Base-by-base conservation (phyloP, 2,797 vertebrate species). In the Antennarius maculatus region DNA sequence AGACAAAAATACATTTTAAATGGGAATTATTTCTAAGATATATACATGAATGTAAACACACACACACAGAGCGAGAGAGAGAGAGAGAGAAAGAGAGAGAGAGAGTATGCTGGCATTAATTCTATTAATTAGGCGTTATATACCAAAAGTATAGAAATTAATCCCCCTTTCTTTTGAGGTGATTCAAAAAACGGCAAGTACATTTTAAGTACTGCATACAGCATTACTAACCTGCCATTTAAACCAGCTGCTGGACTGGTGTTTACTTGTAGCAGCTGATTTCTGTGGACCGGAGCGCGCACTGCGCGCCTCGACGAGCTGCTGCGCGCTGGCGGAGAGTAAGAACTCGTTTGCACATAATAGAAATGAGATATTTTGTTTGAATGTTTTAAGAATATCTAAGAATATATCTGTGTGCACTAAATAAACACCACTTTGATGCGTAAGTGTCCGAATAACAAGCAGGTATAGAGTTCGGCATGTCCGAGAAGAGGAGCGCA, bases 401-500 rank as follows among this genome's bases (percentile, higher is more conserved):
- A 68, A 37, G 17, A 28, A 50, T 5, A 66, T 42, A 2, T 34
- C 31, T 34, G 31, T 34, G 31, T 34, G 31, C 31, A 34, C 2
- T 34, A 34, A 34, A 34, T 34, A 34, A 49, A 42, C 69, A 13
- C 66, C 61, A 29, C 46, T 41, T 69, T 45, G 47, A 58, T 2
- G 59, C 47, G n/a, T 16, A 54, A 80, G 76, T 61, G 67, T 57
- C 66, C 67, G 18, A 54, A 50, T 53, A 37, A 18, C 7, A 46
- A 56, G 71, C 31, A 23, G 23, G 49, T 49, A 31, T 7, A 43
- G 3, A 49, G 64, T 41, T 61, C 51, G 81, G 81, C 46, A 88
- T 90, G 87, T 74, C 67, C 77, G 51, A 71, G 62, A 52, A 74
- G 76, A 65, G 61, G 70, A 74, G 71, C 72, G 59, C 62, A 43